Base-by-base conservation (phyloP, 1,140 invertebrate species). In the Marisa cornuarietis region DNA sequence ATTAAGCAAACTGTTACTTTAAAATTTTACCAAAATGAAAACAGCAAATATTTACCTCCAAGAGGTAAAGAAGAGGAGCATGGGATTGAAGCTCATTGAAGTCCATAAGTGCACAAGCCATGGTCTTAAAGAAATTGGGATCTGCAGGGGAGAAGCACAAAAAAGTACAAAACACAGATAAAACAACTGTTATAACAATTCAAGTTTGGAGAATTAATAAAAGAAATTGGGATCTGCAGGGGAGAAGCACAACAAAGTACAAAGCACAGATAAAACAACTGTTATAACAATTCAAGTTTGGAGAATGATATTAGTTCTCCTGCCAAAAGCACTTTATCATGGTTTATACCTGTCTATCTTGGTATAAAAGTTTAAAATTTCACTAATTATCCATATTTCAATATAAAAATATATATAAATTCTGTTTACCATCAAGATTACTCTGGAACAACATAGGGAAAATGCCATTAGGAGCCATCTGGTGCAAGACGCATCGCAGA, bases 41-140 rank as follows among this genome's bases (percentile, higher is more conserved):
- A 58, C 54, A 58, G 4, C 11, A 58, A 58, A n/a, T 5, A 62
- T 68, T 72, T 69, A 95, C 96, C 91, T 99, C 97, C 66, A 99
- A 93, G 16, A 99, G 91, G 81, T 97, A 91, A 87, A 98, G 96
- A 73, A 99, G 92, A 20, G 98, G 97, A 61, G 97, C 96, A 78
- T 98, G 95, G 11, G 97, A 96, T 91, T 97, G 99, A 65, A 99
- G 83, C 90, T 99, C 98, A 88, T 95, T 95, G 91, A 99, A 99
- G 91, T 99, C 98, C n/a, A 96, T 93, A 81, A 99, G 92, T 0
- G 97, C 96, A 87, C 95, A 94, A 5, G 96, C 95, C 82, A 99
- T 95, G 83, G 96, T 98, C 89, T 95, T 96, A 92, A 98, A 98
- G 89, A 99, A 98, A 86, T 96, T 94, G 93, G 90, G 54, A 91